These are phyloP conservation scores for Vicugna pacos DNA, from an alignment of 2,113 vertebrate genomes.

Conservation along the genomic window DNA sequence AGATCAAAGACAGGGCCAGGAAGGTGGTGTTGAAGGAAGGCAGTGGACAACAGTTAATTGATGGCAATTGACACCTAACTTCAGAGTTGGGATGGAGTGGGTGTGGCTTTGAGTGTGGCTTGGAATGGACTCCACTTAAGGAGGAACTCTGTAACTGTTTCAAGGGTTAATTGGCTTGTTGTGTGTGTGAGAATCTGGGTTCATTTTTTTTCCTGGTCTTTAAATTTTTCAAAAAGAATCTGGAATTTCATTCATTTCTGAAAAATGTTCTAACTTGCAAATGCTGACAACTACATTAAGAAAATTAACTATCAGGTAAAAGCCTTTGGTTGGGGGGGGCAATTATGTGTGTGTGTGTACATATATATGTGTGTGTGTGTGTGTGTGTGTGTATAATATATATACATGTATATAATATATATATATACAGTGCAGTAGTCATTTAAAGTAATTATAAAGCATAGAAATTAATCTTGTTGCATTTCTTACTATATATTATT, in stretches of 20 bases:
- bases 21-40: neutral
- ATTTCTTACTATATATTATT: neutral
- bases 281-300: neutral
- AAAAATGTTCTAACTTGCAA: neutral
- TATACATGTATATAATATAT: neutral
- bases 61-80: neutral
- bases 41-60: neutral
- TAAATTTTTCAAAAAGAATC: neutral
- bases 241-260: neutral
- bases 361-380: too few species aligned
- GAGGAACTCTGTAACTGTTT: accelerated
- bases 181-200: neutral
- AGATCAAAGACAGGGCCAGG: neutral
- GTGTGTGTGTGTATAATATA: neutral
- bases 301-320: neutral
- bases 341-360: too few species aligned
- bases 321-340: neutral
- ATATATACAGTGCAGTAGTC: neutral
- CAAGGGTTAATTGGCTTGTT: neutral
- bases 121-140: neutral
- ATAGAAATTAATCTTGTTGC: neutral
- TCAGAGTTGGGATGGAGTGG: neutral
- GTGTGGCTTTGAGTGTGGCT: neutral
- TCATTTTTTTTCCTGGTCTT: neutral
- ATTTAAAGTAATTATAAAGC: neutral